Evolutionary conservation across 2,113 vertebrate species (phyloP), one percentile per base, ranked within the genome.

Genomic region (Apteryx mantelli): DNA sequence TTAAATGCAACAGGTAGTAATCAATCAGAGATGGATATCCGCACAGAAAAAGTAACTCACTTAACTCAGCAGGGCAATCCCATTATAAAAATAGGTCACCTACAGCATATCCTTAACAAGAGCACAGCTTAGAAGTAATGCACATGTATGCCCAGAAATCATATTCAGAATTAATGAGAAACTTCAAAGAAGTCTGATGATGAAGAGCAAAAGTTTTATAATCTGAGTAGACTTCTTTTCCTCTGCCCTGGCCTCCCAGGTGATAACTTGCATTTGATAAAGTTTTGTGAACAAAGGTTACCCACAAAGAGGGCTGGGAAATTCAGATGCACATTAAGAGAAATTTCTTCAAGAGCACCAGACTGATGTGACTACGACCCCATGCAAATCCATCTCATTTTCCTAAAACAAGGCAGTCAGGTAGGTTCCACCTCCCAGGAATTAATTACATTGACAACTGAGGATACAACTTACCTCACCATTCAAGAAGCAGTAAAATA

Each of bases 401-500:
- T 52, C 42, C n/a, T 64, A 11, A 8, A 28, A 80, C 18, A 17
- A 85, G 66, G 12, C 58, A 84, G 11, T 55, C 36, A 34, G 55
- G 36, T 16, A 48, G 55, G 14, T 61, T 30, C 64, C 38, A 60
- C 34, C 53, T 85, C 79, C 52, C 2, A 7, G 24, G 53, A 75
- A 48, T 77, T 53, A 85, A 85, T 84, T 6, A 69, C 40, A 46
- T 8, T 24, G 64, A 42, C 60, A 85, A 52, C 58, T 71, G 15
- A 18, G 7, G n/a, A 71, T 26, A 8, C 64, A 86, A 98, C 99
- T 96, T 97, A 99, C 99, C 99, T 99, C 99, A 66, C 99, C 99
- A 44, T 99, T 99, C 94, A 99, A 98, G 98, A 99, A 99, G 98
- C 99, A 99, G 98, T 99, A 99, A 98, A 99, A 99, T 85, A 99